Percentiles rank a stretch among this genome's conserved stretches.
Conservation (phyloP, 2,113 vertebrate genomes). For the human (Homo sapiens) region DNA sequence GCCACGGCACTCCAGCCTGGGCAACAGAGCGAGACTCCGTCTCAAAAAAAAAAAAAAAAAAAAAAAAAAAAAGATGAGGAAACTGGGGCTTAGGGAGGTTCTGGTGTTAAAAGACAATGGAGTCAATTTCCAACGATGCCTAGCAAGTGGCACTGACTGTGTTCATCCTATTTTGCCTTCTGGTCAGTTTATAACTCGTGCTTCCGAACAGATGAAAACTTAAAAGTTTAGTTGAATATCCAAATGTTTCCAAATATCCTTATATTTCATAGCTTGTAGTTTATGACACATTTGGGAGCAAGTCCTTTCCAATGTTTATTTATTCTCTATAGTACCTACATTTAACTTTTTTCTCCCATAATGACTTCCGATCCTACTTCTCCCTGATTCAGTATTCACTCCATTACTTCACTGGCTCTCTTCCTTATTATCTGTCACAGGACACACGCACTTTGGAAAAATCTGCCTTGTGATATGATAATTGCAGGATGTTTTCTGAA, state of each 20-base stretch:
- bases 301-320: not conserved
- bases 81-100: not conserved
- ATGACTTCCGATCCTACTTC: not conserved
- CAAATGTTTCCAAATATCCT: slow-evolving; percentile 30
- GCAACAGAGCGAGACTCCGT: too few relatives aligned
- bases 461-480: not conserved
- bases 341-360: not conserved
- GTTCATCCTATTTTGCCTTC: not conserved
- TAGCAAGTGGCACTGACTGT: not conserved
- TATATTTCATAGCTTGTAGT: not conserved
- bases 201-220: not conserved
- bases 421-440: not conserved
- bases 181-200: not conserved
- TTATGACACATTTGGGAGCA: not conserved
- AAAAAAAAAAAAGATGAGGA: not conserved
- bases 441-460: not conserved
- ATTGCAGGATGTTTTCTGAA: not conserved
- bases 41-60: too few relatives aligned
- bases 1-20: too few relatives aligned
- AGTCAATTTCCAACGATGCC: not conserved
- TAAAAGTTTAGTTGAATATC: not conserved
- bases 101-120: not conserved
- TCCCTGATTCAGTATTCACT: not conserved
- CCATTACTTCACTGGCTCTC: not conserved
- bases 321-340: not conserved